A percentile compares a stretch with the other conserved stretches of the same genome.
Conservation (phyloP, 2,113 vertebrate genomes). For the Notarius lentiginosus region DNA sequence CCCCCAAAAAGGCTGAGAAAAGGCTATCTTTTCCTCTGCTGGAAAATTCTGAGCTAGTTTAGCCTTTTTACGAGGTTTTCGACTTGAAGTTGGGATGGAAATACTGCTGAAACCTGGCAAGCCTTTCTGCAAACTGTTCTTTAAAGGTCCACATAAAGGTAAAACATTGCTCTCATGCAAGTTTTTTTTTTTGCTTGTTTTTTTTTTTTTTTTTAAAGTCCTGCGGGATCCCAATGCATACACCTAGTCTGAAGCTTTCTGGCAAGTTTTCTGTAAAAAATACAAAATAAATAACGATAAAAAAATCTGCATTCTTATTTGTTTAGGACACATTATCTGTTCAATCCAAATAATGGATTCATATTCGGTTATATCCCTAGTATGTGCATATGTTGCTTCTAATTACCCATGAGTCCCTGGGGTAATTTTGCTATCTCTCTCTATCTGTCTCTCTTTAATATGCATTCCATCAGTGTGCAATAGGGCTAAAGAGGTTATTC, state of each 20-base stretch:
- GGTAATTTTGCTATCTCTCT: neutral
- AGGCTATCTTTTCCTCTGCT: neutral
- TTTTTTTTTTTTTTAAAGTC: neutral
- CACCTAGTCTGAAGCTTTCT: neutral
- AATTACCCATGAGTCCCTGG: conserved; percentile 8
- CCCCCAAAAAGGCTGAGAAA: neutral
- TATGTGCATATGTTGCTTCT: neutral
- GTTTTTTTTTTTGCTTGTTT: neutral
- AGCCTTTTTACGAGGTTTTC: neutral
- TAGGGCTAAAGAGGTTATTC: neutral
- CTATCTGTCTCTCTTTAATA: conserved; percentile 1
- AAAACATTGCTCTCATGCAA: neutral
- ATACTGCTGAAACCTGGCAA: neutral
- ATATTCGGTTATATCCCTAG: neutral
- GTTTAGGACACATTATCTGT: neutral
- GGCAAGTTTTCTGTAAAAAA: neutral
- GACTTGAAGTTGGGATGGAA: neutral
- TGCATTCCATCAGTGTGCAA: conserved; percentile 8
- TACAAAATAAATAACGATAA: neutral
- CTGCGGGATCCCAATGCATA: neutral
- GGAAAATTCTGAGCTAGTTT: neutral
- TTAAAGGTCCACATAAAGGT: neutral
- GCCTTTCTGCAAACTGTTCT: neutral
- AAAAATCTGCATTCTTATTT: neutral
- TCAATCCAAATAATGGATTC: neutral